A percentile compares a stretch with the other conserved stretches of the same genome.
phyloP scores from a whole-genome alignment of 2,888 invertebrate species.

The Rhagium mordax region DNA sequence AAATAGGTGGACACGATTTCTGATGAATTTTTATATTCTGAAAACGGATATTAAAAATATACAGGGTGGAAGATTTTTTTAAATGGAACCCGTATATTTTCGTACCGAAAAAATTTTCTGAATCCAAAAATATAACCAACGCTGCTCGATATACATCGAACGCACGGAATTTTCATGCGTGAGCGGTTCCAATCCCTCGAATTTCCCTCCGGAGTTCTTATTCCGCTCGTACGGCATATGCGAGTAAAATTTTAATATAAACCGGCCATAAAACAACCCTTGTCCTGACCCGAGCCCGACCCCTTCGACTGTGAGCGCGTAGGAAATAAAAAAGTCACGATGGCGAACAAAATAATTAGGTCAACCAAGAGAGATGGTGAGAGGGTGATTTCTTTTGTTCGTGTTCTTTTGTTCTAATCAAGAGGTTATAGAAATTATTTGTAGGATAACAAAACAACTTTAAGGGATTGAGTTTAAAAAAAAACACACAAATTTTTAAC shows the following conservation, averaged over 20 bases:
- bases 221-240: background rate
- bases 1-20: no score
- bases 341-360: background rate
- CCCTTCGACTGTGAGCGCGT: no score
- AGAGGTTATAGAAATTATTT: no score
- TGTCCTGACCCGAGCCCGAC: background rate
- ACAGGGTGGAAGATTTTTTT: no score
- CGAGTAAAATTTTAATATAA: background rate
- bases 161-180: background rate
- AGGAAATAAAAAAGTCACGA: background rate
- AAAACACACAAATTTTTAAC: no score
- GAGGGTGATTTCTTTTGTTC: background rate
- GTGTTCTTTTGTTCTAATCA: no score
- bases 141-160: background rate
- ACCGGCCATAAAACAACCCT: background rate
- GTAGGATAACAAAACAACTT: no score
- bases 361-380: background rate
- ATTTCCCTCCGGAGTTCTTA: background rate
- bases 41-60: no score
- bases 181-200: background rate
- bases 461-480: no score
- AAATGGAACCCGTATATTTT: no score
- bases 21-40: no score
- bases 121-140: background rate
- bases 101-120: no score